These are phyloP conservation scores for Chunga burmeisteri DNA, from an alignment of 2,113 vertebrate genomes.

Conservation along the genomic window DNA sequence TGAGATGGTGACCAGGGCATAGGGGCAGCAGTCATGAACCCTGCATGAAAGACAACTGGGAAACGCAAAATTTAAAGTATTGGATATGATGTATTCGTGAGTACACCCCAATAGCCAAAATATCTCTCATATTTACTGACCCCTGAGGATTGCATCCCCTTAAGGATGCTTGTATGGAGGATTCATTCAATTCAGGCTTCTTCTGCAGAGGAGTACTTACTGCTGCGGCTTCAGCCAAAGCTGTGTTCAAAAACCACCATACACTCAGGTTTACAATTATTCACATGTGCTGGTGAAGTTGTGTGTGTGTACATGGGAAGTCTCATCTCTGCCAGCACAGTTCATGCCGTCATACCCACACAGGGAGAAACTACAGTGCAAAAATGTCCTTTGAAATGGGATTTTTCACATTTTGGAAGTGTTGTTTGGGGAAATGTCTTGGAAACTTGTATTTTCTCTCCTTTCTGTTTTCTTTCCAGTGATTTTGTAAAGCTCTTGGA, in stretches of 20 bases:
- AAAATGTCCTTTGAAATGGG: not conserved
- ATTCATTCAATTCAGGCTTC: not conserved
- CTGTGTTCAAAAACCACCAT: not conserved
- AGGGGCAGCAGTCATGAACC: not conserved
- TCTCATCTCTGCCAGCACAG: not conserved
- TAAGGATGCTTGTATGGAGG: not conserved
- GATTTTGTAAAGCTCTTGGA: not conserved
- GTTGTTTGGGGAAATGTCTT: not conserved
- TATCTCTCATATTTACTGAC: not conserved
- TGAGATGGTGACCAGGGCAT: not conserved
- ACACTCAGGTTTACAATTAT: not conserved
- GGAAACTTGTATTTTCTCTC: not conserved
- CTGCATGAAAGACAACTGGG: not conserved
- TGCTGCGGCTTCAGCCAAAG: accelerated
- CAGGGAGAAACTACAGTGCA: not conserved
- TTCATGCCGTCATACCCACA: accelerated
- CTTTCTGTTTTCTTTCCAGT: not conserved
- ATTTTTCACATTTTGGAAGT: not conserved
- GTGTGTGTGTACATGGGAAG: accelerated
- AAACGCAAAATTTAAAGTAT: not conserved
- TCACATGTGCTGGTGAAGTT: not conserved
- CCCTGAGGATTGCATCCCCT: not conserved
- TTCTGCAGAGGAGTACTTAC: not conserved
- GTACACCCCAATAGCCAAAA: not conserved
- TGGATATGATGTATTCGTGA: not conserved